Evolutionary conservation across 1,140 invertebrate genomes (phyloP), one percentile per base, ranked within the genome.

Genomic region (Chymomyza costata): DNA sequence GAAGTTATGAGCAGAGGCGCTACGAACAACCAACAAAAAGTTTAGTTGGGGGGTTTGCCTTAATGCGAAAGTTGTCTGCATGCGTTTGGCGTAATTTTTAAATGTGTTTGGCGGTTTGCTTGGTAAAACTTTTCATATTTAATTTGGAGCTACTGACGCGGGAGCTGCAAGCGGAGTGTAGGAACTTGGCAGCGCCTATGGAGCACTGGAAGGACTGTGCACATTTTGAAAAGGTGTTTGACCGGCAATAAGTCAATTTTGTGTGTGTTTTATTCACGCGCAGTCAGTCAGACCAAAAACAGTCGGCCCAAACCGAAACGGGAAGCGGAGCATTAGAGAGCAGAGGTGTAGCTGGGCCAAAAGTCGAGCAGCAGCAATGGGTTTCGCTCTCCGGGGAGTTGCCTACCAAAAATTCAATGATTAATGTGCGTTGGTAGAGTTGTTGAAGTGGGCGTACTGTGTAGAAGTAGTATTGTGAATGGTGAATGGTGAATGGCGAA

Each of bases 181-280:
- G n/a, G n/a, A n/a, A n/a, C n/a, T n/a, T n/a, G n/a, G n/a, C n/a
- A n/a, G n/a, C 48, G 56, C 21, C 21, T 5, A 25, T 25, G 21
- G 21, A 53, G 48, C 28, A 35, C 14, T 32, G 63, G 41, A 50
- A 44, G 13, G 19, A 49, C 53, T 18, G 53, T 41, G 30, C 21
- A 34, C 14, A 34, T 55, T 78, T 73, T 54, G 73, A 52, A 60
- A 80, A 80, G 73, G 73, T 80, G 73, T 80, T 80, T 80, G 73
- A 81, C 74, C 74, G 73, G 73, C 74, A 80, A 73, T 80, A 80
- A 80, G 73, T 80, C 73, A 80, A 80, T 80, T 80, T 80, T 73
- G 73, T 80, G 65, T 80, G 78, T 63, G 62, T 78, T 73, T 71
- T 64, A 73, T 80, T 67, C 73, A 80, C 63, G 59, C 48, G 61